phyloP scores from a whole-genome alignment of 2,113 vertebrate species.

The Gallinago media region DNA sequence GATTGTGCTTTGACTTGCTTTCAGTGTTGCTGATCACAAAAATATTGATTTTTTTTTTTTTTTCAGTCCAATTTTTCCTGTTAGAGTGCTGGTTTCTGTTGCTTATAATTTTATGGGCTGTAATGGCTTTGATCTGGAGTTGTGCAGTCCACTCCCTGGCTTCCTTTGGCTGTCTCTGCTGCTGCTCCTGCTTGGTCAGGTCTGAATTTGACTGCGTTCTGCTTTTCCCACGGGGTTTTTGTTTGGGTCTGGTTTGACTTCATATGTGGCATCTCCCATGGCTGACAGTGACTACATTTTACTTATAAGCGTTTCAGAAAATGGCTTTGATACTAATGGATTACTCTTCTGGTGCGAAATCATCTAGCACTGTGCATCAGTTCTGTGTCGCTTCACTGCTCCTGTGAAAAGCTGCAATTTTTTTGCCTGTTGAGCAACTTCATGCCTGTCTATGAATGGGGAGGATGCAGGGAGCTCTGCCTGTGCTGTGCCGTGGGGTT shows the following conservation, averaged over 20 bases:
- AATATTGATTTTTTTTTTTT: neutral
- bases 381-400: neutral
- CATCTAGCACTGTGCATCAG: neutral
- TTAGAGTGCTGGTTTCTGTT: neutral
- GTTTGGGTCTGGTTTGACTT: neutral
- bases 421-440: neutral
- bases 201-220: neutral
- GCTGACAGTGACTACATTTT: neutral
- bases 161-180: neutral
- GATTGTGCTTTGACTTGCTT: neutral
- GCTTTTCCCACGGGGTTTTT: neutral
- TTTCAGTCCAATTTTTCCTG: neutral
- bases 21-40: neutral
- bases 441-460: fast-evolving
- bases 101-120: neutral
- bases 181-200: neutral
- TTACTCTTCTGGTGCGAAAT: neutral
- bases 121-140: neutral
- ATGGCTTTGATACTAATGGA: neutral
- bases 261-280: fast-evolving
- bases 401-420: neutral
- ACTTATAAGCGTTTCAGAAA: neutral
- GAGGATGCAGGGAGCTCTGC: fast-evolving
- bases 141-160: neutral
- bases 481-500: fast-evolving